phyloP scores from a whole-genome alignment of 2,113 vertebrate species.

The Callionymus lyra region DNA sequence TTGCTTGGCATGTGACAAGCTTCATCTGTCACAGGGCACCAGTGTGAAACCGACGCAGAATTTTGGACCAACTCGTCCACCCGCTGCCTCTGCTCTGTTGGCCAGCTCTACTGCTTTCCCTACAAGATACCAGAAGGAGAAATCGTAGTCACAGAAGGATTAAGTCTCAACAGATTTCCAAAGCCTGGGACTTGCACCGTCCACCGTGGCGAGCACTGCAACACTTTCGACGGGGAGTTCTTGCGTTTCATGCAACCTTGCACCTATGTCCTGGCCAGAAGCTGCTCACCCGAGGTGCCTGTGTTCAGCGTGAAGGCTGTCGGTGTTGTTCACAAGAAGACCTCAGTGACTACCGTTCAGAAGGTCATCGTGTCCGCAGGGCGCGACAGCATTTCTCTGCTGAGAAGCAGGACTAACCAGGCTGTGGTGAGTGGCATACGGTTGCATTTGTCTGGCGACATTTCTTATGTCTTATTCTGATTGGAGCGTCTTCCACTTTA shows the following conservation, averaged over 20 bases:
- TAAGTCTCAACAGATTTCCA: constrained; percentile 15
- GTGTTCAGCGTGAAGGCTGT: constrained; percentile 70
- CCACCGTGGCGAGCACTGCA: constrained; percentile 63
- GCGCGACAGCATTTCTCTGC: constrained; percentile 51
- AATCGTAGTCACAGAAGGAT: constrained; percentile 49
- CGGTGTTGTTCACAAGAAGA: constrained; percentile 55
- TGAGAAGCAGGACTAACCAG: constrained; percentile 50
- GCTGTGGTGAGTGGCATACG: constrained; percentile 66
- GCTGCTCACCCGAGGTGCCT: constrained; percentile 51
- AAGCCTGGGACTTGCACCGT: constrained; percentile 63
- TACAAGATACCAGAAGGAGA: constrained; percentile 51
- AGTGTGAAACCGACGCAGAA: constrained; percentile 53
- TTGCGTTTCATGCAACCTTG: constrained; percentile 70
- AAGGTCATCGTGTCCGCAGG: constrained; percentile 57
- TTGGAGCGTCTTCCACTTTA: too few relatives aligned
- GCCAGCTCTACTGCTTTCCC: constrained; percentile 58
- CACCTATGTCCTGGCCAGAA: constrained; percentile 70
- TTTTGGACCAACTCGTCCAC: constrained; percentile 69
- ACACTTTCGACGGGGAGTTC: constrained; percentile 70
- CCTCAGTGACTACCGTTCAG: constrained; percentile 52
- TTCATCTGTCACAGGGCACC: constrained; percentile 40
- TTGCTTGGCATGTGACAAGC: too few relatives aligned
- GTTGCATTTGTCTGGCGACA: too few relatives aligned
- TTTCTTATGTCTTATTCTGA: too few relatives aligned
- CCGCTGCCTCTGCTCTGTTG: constrained; percentile 63